Base-by-base conservation (phyloP, 2,888 invertebrate species). In the Lasioglossum malachurum region DNA sequence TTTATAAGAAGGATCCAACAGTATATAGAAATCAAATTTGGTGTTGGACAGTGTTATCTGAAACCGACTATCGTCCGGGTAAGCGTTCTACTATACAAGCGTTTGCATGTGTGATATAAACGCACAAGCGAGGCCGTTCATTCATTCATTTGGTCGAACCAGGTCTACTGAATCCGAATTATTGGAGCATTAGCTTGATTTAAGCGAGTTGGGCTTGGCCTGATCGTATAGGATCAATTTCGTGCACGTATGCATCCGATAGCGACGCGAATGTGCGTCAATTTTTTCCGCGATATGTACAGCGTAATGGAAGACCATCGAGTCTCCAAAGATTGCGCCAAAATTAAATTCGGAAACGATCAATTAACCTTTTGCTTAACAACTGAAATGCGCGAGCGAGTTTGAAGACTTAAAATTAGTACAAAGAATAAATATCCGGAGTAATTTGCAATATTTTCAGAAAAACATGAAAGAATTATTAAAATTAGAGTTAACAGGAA, bases 131-230 rank as follows among this genome's bases (percentile, higher is more conserved):
- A 94, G 94, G 94, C 92, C 91, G 84, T 92, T 91, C 89, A 87
- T 93, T 93, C 93, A 92, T 94, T 94, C 93, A 92, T 94, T 93
- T 93, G 91, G 83, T 87, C 90, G 88, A 73, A 88, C 91, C 91
- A 93, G 93, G 92, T 91, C 89, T 90, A 86, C 88, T 89, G 89
- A 88, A 88, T 92, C 93, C 92, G 88, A 95, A 95, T 95, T 94
- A 95, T 94, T 93, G 92, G 93, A 94, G 94, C 95, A 95, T 95
- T 95, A 95, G 94, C 94, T 93, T 95, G 94, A 95, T 95, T 95
- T 94, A 92, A 94, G 89, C 87, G 90, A 92, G 92, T 82, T 93
- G 94, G 95, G 94, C 93, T 91, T 90, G 95, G 95, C 94, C 90
- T 49, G 83, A 87, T 89, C 76, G 78, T 72, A 72, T 73, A 53